Conservation (phyloP, 2,888 invertebrate species). For the Acrobasis repandana region DNA sequence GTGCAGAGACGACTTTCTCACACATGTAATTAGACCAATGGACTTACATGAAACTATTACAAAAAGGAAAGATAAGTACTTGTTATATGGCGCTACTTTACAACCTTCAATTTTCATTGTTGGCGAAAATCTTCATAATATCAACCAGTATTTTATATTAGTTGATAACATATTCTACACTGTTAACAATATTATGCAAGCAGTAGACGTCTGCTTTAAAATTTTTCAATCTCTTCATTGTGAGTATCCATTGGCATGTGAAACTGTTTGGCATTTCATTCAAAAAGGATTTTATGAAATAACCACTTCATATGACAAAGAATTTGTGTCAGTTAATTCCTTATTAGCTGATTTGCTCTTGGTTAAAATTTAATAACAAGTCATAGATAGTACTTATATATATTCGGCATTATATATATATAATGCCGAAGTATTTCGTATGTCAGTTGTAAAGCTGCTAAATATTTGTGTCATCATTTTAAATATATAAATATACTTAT, state of each 20-base stretch:
- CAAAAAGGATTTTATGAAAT: slow-evolving; percentile 4
- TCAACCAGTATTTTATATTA: neutral
- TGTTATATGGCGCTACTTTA: slow-evolving; percentile 4
- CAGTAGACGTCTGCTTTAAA: neutral
- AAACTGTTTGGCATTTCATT: neutral
- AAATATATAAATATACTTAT: no score
- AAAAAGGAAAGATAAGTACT: neutral
- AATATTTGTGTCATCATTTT: no score
- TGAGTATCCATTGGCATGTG: neutral
- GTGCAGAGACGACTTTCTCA: neutral
- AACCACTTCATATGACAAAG: neutral
- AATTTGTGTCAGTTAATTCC: neutral
- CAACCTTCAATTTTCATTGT: slow-evolving; percentile 3
- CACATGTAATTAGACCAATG: slow-evolving; percentile 5
- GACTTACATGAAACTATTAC: slow-evolving; percentile 3
- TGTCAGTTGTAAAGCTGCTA: neutral
- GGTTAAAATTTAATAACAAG: no score
- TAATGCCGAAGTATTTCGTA: neutral
- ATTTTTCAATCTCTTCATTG: neutral
- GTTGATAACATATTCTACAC: slow-evolving; percentile 6
- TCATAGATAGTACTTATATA: no score
- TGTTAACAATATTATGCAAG: slow-evolving; percentile 6
- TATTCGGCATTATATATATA: no score
- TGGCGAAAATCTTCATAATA: neutral
- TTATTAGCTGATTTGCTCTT: neutral